Evolutionary conservation across 2,113 vertebrate species (phyloP).

Genomic region (Xiphophorus hellerii): DNA sequence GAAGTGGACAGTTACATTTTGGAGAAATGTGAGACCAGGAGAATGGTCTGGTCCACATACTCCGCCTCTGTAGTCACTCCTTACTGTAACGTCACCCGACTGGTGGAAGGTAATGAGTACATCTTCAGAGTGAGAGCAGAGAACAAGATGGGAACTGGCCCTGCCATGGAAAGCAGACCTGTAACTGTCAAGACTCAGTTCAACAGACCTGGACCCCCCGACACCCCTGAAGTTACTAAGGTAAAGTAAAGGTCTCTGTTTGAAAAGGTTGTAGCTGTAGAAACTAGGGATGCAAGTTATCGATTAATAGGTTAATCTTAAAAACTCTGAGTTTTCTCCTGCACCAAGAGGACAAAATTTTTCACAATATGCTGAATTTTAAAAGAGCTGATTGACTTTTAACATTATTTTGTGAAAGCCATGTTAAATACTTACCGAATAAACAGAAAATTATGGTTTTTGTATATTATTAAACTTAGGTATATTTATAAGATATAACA

Average conservation of each 20-base stretch:
- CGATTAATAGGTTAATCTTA: no score
- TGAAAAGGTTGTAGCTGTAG: neutral
- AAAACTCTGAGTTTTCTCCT: no score
- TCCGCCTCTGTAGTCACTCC: constrained; percentile 87
- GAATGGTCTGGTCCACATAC: constrained; percentile 98
- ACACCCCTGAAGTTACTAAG: constrained; percentile 93
- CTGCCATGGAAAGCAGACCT: constrained; percentile 91
- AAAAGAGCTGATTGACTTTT: no score
- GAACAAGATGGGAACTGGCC: constrained; percentile 98
- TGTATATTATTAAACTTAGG: no score
- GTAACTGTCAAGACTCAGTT: constrained; percentile 93
- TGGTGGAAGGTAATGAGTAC: constrained; percentile 98
- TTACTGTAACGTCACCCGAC: constrained; percentile 87
- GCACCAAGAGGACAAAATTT: no score
- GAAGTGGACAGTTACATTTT: constrained; percentile 98
- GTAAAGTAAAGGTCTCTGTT: constrained; percentile 56
- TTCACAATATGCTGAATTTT: no score
- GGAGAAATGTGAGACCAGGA: constrained; percentile 97
- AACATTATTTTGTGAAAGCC: no score
- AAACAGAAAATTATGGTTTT: no score
- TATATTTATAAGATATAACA: no score
- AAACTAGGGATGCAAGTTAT: neutral
- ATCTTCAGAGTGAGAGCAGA: constrained; percentile 97
- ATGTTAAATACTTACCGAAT: no score
- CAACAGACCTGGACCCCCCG: constrained; percentile 91